These are phyloP conservation scores for Todus mexicanus DNA, from an alignment of 2,797 vertebrate genomes.

Conservation along the genomic window DNA sequence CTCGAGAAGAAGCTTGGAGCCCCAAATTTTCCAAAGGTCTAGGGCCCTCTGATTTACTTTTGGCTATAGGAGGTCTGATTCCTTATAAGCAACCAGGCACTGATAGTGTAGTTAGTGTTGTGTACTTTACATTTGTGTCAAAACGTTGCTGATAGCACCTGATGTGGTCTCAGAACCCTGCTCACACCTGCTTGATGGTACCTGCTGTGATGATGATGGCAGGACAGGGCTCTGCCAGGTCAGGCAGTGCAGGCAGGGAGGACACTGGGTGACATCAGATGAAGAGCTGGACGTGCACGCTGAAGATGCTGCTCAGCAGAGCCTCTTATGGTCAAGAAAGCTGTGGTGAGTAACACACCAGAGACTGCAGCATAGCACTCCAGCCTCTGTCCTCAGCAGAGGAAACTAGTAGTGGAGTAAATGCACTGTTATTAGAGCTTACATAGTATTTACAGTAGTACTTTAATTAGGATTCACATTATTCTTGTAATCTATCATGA, in stretches of 20 bases:
- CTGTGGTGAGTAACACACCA: fast-evolving
- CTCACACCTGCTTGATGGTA: background rate
- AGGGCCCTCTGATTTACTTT: background rate
- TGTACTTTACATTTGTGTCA: background rate
- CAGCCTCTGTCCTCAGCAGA: background rate
- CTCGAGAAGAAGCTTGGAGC: background rate
- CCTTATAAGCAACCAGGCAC: background rate
- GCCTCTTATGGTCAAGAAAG: background rate
- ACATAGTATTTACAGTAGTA: background rate
- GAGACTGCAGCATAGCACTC: background rate
- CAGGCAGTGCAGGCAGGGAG: background rate
- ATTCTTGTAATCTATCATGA: background rate
- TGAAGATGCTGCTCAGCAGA: fast-evolving
- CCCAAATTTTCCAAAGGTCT: background rate
- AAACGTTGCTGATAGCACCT: background rate
- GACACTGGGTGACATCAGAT: background rate
- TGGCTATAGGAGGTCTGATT: background rate
- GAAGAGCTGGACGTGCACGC: background rate
- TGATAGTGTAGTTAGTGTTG: background rate
- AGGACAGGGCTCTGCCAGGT: background rate
- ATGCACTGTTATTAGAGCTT: background rate
- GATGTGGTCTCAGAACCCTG: background rate
- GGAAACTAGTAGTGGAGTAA: background rate
- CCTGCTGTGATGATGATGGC: background rate
- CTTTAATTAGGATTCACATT: background rate